These are phyloP conservation scores for Eristalis pertinax DNA, from an alignment of 2,888 invertebrate species.

Conservation along the genomic window DNA sequence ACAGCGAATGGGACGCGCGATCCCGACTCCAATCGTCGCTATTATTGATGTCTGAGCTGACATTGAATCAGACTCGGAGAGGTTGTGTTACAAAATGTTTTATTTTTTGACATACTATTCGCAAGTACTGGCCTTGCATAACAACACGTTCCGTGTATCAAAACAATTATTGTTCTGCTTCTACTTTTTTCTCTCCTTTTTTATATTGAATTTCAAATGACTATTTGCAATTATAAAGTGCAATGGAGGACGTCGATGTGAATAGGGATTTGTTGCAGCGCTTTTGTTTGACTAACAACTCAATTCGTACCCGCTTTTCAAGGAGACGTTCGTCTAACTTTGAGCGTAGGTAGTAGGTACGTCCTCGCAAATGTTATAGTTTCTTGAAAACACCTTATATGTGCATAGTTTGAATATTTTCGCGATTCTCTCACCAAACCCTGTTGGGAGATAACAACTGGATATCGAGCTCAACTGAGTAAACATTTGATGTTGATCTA, in stretches of 20 bases:
- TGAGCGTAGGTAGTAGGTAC: neutral
- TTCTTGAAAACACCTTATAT: neutral
- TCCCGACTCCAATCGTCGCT: conserved; percentile 52
- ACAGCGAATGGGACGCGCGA: conserved; percentile 33
- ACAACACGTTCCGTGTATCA: conserved; percentile 55
- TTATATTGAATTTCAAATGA: conserved; percentile 62
- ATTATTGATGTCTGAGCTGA: conserved; percentile 60
- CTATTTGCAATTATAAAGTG: conserved; percentile 24
- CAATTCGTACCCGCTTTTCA: neutral
- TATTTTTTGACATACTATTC: conserved; percentile 50
- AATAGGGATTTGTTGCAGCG: neutral
- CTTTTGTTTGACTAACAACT: neutral
- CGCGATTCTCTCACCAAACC: conserved; percentile 9
- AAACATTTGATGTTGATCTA: conserved; percentile 39
- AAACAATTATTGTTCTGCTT: conserved; percentile 44
- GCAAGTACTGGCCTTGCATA: conserved; percentile 60
- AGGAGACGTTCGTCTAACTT: neutral
- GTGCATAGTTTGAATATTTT: neutral
- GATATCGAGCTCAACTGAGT: conserved; percentile 16
- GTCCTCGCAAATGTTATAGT: neutral
- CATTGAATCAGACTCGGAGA: conserved; percentile 61
- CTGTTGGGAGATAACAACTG: conserved; percentile 27
- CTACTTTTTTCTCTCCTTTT: conserved; percentile 34
- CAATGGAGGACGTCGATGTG: conserved; percentile 27
- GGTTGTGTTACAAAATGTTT: conserved; percentile 18